Percentiles rank a stretch among this genome's conserved stretches.
Conservation (phyloP, 1,140 invertebrate genomes). For the Pinna nobilis region DNA sequence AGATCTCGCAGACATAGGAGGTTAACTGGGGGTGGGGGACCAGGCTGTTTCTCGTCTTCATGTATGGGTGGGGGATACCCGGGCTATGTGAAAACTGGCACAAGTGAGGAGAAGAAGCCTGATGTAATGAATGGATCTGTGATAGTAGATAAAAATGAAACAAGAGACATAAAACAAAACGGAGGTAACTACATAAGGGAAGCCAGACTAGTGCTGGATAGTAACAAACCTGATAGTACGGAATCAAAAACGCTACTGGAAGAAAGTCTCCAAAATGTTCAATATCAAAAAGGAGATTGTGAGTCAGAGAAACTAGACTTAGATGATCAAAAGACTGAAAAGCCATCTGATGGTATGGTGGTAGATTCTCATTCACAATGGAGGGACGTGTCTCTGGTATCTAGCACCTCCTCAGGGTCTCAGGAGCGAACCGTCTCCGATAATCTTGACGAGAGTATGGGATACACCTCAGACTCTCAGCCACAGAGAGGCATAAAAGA, state of each 20-base stretch:
- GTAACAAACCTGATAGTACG: conserved; percentile 6
- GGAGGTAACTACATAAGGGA: conserved; percentile 3
- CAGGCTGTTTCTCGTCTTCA: conserved; percentile 15
- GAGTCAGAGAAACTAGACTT: background rate
- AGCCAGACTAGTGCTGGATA: background rate
- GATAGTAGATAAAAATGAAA: background rate
- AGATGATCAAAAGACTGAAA: background rate
- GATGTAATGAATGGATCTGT: background rate
- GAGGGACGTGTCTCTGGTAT: too few relatives aligned
- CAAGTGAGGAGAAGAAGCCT: background rate
- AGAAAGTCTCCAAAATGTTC: background rate
- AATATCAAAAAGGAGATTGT: background rate
- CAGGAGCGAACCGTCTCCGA: too few relatives aligned
- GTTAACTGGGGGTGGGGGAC: conserved; percentile 16
- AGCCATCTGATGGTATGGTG: too few relatives aligned
- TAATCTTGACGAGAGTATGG: too few relatives aligned
- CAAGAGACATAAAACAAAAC: background rate
- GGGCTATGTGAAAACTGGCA: background rate
- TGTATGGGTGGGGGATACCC: conserved; percentile 26
- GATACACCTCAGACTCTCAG: too few relatives aligned
- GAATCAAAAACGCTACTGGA: background rate
- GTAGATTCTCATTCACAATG: too few relatives aligned
- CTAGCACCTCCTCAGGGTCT: too few relatives aligned
- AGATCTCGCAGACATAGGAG: conserved; percentile 35
- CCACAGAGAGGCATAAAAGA: too few relatives aligned